These are phyloP conservation scores for Drosophila mercatorum DNA, from an alignment of 2,888 invertebrate genomes.

Conservation along the genomic window DNA sequence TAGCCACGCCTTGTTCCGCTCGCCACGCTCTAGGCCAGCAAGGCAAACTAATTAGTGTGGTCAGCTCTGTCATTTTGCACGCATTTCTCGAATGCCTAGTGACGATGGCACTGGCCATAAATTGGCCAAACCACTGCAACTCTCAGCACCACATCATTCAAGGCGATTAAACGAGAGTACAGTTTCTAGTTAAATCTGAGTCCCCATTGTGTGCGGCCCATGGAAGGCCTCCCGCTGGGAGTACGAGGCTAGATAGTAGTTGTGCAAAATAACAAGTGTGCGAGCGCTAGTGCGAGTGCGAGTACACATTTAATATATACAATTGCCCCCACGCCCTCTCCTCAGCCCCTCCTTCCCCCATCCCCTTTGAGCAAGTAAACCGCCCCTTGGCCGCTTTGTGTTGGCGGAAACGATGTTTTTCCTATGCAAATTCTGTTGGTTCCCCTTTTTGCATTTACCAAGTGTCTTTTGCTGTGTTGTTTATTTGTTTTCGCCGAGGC, in stretches of 20 bases:
- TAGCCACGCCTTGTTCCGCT: conserved; percentile 32
- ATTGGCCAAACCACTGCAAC: conserved; percentile 40
- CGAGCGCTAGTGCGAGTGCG: conserved; percentile 11
- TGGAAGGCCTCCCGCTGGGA: conserved; percentile 57
- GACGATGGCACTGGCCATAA: conserved; percentile 65
- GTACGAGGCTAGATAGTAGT: conserved; percentile 11
- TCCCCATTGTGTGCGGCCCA: conserved; percentile 70
- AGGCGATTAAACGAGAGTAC: conserved; percentile 55
- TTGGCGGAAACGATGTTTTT: conserved; percentile 70
- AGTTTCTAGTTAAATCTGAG: conserved; percentile 71
- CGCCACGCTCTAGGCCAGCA: conserved; percentile 31
- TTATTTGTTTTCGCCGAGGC: conserved; percentile 59
- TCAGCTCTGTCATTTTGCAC: conserved; percentile 53
- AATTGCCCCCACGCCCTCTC: conserved; percentile 11
- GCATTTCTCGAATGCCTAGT: conserved; percentile 67
- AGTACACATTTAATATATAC: conserved; percentile 48
- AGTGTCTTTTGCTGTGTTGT: conserved; percentile 61
- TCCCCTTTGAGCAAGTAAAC: conserved; percentile 16
- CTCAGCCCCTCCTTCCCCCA: background rate
- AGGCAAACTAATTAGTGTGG: conserved; percentile 76
- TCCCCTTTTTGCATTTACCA: conserved; percentile 56
- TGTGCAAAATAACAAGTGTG: conserved; percentile 35
- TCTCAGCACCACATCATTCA: conserved; percentile 28
- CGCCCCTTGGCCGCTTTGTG: conserved; percentile 52
- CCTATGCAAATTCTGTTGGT: conserved; percentile 60